Percentiles rank a stretch among this genome's conserved stretches.
phyloP scores from a whole-genome alignment of 2,113 vertebrate species.

The Narcine bancroftii region DNA sequence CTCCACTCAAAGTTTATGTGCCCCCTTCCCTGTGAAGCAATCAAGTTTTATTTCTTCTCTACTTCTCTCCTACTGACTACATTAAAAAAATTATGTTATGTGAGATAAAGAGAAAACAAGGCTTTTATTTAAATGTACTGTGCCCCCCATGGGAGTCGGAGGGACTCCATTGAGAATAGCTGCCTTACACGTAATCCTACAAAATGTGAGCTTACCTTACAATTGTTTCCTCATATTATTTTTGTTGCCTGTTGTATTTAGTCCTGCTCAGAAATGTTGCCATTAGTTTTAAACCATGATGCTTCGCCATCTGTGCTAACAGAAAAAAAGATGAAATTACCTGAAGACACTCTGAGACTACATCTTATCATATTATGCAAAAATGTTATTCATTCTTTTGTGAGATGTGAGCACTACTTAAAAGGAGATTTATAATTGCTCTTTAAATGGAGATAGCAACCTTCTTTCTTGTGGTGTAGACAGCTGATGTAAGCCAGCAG shows the following conservation, averaged over 20 bases:
- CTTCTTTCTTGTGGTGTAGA: not conserved
- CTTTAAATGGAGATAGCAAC: not conserved
- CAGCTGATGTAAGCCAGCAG: not conserved
- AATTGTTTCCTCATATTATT: not conserved
- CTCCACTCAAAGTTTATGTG: no score
- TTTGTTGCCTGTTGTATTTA: not conserved
- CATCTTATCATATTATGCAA: not conserved
- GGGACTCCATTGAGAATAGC: no score
- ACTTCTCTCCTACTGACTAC: no score
- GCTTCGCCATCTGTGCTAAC: not conserved
- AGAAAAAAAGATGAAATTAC: not conserved
- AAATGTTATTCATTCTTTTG: not conserved
- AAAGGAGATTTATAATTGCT: not conserved
- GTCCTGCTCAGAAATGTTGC: not conserved
- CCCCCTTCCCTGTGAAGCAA: no score
- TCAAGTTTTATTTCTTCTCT: no score
- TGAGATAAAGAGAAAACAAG: no score
- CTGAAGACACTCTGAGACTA: not conserved
- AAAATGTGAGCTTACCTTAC: not conserved
- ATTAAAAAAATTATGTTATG: no score
- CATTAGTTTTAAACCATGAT: not conserved
- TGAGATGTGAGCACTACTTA: not conserved
- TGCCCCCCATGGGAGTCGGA: no score
- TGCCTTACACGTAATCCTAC: no score
- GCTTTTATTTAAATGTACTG: no score